A percentile compares a stretch with the other conserved stretches of the same genome.
These are phyloP conservation scores for Tragopan temminckii DNA, from an alignment of 2,797 vertebrate genomes.

Conservation along the genomic window DNA sequence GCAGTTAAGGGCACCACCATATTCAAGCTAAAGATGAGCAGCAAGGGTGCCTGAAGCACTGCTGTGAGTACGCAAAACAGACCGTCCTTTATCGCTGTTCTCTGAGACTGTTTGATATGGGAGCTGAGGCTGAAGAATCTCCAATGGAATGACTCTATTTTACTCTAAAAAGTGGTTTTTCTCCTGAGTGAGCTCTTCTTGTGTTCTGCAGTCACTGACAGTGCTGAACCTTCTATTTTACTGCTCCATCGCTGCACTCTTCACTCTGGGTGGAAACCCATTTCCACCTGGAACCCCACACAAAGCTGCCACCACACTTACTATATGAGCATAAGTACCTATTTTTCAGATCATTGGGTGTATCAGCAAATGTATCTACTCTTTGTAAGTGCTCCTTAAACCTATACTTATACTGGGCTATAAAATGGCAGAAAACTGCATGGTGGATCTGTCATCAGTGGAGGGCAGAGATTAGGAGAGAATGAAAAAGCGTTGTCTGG, in stretches of 20 bases:
- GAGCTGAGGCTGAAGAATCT: background rate
- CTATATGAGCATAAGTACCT: background rate
- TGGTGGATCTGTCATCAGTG: background rate
- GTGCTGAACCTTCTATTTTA: background rate
- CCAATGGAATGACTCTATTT: background rate
- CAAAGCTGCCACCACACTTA: background rate
- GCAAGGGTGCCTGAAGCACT: background rate
- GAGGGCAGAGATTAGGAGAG: background rate
- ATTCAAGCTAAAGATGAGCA: background rate
- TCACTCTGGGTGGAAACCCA: background rate
- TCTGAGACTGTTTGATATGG: background rate
- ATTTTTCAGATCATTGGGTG: conserved; percentile 19
- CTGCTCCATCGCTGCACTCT: background rate
- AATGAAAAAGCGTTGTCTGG: background rate
- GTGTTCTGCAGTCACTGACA: background rate
- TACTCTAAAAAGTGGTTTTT: background rate
- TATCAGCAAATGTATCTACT: background rate
- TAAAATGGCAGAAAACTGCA: conserved; percentile 38
- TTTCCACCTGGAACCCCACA: background rate
- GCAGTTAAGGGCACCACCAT: background rate
- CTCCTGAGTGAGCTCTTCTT: background rate
- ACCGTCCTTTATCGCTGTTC: background rate
- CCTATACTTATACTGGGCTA: conserved; percentile 18
- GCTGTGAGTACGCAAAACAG: background rate
- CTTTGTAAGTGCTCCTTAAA: conserved; percentile 11